Evolutionary conservation across 1,140 invertebrate genomes (phyloP), one percentile per base, ranked within the genome.

Genomic region (Octopus bimaculoides): DNA sequence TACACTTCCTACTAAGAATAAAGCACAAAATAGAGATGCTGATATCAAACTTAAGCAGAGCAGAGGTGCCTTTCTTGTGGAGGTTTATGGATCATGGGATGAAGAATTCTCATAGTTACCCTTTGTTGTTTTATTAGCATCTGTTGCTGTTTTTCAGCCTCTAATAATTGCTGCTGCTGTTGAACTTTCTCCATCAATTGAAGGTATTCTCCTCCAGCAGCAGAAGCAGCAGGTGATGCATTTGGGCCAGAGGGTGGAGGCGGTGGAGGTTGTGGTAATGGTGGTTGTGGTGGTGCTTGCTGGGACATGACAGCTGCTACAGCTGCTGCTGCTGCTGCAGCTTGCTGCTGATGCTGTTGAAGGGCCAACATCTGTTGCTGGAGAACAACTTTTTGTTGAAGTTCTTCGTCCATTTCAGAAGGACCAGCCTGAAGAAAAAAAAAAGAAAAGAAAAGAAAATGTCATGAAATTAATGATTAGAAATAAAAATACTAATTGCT

Each of bases 81-180:
- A 41, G 26, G 26, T 41, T 41, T 41, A 41, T 41, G 26, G 26
- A 41, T 41, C 26, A 41, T 41, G 26, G 3, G 26, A 41, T 41
- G 26, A 41, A 41, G 26, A 3, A 41, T 41, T 41, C 26, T 41
- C 26, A 41, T 41, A 41, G 26, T 41, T 75, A 85, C 84, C 82
- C 83, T 81, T 73, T 85, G 82, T 66, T 85, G 80, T 80, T 84
- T 83, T 56, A 84, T 75, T 52, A 75, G 5, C 26, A 75, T 75
- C 8, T 75, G 74, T 52, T 52, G 52, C 14, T 82, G 84, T 82
- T 89, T 88, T 75, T 88, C 85, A 77, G 83, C 83, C 76, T 89
- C 85, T 5, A 88, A 53, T 84, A 88, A 81, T 77, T 86, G 85
- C 80, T 88, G 86, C 56, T 88, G 86, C 78, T 88, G 85, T 69